A percentile compares a stretch with the other conserved stretches of the same genome.
phyloP scores from a whole-genome alignment of 2,113 vertebrate species.

The Menura novaehollandiae region DNA sequence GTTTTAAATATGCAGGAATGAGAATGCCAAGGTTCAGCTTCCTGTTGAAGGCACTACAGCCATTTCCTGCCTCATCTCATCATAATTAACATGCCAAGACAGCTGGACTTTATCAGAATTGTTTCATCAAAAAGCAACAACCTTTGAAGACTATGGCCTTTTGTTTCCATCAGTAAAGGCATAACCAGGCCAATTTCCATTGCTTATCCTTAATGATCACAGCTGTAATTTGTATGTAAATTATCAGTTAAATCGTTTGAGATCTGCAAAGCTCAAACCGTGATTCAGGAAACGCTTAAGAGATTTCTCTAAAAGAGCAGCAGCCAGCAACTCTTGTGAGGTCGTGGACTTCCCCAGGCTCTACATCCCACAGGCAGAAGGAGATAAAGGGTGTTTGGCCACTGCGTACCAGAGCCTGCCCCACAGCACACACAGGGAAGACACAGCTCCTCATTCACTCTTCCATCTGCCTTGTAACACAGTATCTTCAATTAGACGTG shows the following conservation, averaged over 20 bases:
- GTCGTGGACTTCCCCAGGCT: not conserved
- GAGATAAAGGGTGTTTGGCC: not conserved
- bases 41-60: conserved; percentile 56
- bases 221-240: conserved; percentile 58
- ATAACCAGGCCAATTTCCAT: conserved; percentile 45
- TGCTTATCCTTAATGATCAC: conserved; percentile 40
- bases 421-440: not conserved
- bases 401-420: not conserved
- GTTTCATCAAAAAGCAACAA: conserved; percentile 63
- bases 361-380: not conserved
- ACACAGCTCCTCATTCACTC: not conserved
- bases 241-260: conserved; percentile 15
- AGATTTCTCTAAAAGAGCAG: not conserved
- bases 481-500: not conserved
- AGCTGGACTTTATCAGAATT: conserved; percentile 70
- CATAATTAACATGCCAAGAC: conserved; percentile 66
- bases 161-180: conserved; percentile 48
- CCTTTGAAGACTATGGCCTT: conserved; percentile 57
- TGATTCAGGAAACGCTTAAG: not conserved
- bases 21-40: conserved; percentile 60
- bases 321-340: not conserved
- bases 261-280: conserved; percentile 7
- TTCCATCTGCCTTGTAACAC: not conserved
- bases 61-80: conserved; percentile 65
- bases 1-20: conserved; percentile 55